Conservation (phyloP, 2,888 invertebrate species). For the Chouioia cunea region DNA sequence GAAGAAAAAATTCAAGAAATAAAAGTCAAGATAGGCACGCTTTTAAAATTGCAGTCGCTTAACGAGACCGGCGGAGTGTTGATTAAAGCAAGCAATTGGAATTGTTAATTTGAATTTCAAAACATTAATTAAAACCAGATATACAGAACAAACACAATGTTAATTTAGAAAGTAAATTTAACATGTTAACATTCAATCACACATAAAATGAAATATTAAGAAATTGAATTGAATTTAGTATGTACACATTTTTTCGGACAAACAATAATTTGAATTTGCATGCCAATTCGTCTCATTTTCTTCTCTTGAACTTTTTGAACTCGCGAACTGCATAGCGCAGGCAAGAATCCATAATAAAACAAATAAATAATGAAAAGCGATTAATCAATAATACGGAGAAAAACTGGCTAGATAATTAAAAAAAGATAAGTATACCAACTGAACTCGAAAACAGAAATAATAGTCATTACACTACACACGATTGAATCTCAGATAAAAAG, state of each 20-base stretch:
- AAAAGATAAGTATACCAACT: slow-evolving; percentile 19
- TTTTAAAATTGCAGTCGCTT: slow-evolving; percentile 27
- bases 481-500: slow-evolving; percentile 26
- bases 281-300: slow-evolving; percentile 41
- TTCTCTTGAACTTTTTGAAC: slow-evolving; percentile 40
- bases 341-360: slow-evolving; percentile 33
- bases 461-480: slow-evolving; percentile 40
- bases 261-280: slow-evolving; percentile 16
- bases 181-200: slow-evolving; percentile 38
- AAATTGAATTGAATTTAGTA: slow-evolving; percentile 23
- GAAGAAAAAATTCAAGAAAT: slow-evolving; percentile 23
- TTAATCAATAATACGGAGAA: slow-evolving; percentile 4
- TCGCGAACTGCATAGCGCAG: slow-evolving; percentile 28
- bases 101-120: slow-evolving; percentile 17
- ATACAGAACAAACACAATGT: slow-evolving; percentile 35
- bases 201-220: slow-evolving; percentile 27
- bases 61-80: slow-evolving; percentile 27
- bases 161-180: slow-evolving; percentile 31
- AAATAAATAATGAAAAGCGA: not conserved
- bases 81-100: slow-evolving; percentile 37
- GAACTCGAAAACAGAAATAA: slow-evolving; percentile 29
- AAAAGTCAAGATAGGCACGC: slow-evolving; percentile 18
- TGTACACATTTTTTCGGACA: not conserved
- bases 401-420: slow-evolving; percentile 1
- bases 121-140: slow-evolving; percentile 37